Base-by-base conservation (phyloP, 2,888 invertebrate genomes). In the Apoderus coryli region DNA sequence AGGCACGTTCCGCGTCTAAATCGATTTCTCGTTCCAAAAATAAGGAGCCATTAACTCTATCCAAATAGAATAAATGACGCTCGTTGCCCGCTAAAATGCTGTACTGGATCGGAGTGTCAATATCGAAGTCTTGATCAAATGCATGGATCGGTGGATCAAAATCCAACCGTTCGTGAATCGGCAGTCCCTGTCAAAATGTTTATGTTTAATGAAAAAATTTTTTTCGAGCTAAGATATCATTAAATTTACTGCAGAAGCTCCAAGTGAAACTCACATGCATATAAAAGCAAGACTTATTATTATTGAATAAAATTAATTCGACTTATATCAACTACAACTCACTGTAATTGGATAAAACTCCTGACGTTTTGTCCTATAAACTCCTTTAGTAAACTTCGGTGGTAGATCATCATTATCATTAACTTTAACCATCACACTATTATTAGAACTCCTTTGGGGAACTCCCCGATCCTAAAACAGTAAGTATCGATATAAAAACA, bases 271-370 rank as follows among this genome's bases (percentile, higher is more conserved):
- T n/a, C n/a, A n/a, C n/a, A n/a, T n/a, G n/a, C n/a, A n/a, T n/a
- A n/a, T n/a, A n/a, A n/a, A n/a, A n/a, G n/a, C n/a, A n/a, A n/a
- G n/a, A n/a, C n/a, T n/a, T n/a, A n/a, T n/a, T n/a, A n/a, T n/a
- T n/a, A n/a, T n/a, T n/a, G n/a, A n/a, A n/a, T n/a, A n/a, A n/a
- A n/a, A n/a, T n/a, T n/a, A n/a, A n/a, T n/a, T n/a, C n/a, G n/a
- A 19, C n/a, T 19, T 7, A 19, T 19, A 9, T 16, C 14, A 29
- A 11, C 14, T 16, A 29, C 3, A 10, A 59, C 69, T 69, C 59
- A 85, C 85, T 47, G 76, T 70, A 45, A 84, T 60, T 0, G 84
- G 82, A 53, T 76, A 79, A 53, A 78, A 79, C 51, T 88, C 88
- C n/a, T 76, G 70, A 38, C 88, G 75, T 52, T 72, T 76, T 1